A percentile compares a stretch with the other conserved stretches of the same genome.
phyloP scores from a whole-genome alignment of 2,113 vertebrate genomes.

The Castor canadensis region DNA sequence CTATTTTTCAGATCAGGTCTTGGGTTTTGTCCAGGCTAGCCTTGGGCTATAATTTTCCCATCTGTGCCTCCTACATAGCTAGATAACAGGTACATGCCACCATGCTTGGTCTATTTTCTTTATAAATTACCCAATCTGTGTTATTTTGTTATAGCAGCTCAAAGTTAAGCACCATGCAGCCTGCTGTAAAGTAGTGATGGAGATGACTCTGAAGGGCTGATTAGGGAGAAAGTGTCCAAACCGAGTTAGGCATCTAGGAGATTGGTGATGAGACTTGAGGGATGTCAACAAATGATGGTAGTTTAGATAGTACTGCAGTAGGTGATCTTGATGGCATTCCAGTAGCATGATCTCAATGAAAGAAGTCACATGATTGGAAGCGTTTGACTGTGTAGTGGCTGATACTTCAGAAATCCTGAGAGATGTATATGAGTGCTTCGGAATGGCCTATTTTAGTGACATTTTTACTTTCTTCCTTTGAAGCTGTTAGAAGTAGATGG shows the following conservation, averaged over 20 bases:
- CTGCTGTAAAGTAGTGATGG: not conserved
- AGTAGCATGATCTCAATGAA: not conserved
- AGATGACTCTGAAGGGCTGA: not conserved
- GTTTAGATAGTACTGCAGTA: not conserved
- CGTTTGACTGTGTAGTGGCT: not conserved
- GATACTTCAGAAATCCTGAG: not conserved
- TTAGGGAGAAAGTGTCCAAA: not conserved
- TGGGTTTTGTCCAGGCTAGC: too few species aligned
- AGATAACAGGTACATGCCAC: too few species aligned
- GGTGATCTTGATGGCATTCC: not conserved
- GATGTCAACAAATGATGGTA: not conserved
- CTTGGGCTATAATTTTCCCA: too few species aligned
- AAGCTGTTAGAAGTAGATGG: not conserved
- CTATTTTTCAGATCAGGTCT: too few species aligned
- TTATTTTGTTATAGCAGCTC: not conserved
- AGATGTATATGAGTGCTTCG: not conserved
- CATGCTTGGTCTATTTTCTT: not conserved
- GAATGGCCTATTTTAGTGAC: not conserved
- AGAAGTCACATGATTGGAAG: not conserved
- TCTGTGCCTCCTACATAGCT: too few species aligned
- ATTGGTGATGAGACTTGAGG: not conserved
- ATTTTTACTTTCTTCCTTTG: constrained; percentile 26
- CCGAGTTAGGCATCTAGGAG: not conserved
- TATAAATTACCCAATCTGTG: not conserved
- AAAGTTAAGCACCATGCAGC: not conserved